Conservation (phyloP, 2,888 invertebrate species). For the Pandemis heparana region DNA sequence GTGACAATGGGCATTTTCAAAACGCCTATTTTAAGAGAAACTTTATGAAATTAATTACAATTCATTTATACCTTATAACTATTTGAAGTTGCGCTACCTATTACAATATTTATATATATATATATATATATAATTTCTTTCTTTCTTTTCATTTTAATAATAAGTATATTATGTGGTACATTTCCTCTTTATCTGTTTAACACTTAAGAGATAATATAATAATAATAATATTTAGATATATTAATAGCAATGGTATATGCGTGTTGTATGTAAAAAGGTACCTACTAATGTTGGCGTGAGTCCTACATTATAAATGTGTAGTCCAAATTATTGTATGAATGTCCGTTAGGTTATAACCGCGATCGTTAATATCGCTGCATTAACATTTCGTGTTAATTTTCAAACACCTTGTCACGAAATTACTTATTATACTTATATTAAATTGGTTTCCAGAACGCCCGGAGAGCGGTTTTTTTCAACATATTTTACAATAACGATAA, state of each 20-base stretch:
- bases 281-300: slow-evolving; percentile 33
- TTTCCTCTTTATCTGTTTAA: slow-evolving; percentile 22
- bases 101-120: not conserved
- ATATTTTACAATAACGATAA: too few relatives aligned
- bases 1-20: not conserved
- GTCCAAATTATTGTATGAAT: slow-evolving; percentile 17
- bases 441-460: too few relatives aligned
- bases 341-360: slow-evolving; percentile 13
- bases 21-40: not conserved
- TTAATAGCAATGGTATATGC: slow-evolving; percentile 21
- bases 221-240: slow-evolving; percentile 17
- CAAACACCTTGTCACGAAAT: not conserved
- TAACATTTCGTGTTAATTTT: not conserved
- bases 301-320: slow-evolving; percentile 5
- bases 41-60: not conserved
- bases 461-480: too few relatives aligned
- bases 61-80: too few relatives aligned
- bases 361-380: too few relatives aligned
- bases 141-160: not conserved
- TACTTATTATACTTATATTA: too few relatives aligned
- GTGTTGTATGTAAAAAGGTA: slow-evolving; percentile 34
- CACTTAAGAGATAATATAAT: slow-evolving; percentile 23
- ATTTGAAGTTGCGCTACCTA: not conserved
- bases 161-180: not conserved
- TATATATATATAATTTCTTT: too few relatives aligned